Evolutionary conservation across 2,888 invertebrate genomes (phyloP), one percentile per base, ranked within the genome.

Genomic region (Nysson spinosus): DNA sequence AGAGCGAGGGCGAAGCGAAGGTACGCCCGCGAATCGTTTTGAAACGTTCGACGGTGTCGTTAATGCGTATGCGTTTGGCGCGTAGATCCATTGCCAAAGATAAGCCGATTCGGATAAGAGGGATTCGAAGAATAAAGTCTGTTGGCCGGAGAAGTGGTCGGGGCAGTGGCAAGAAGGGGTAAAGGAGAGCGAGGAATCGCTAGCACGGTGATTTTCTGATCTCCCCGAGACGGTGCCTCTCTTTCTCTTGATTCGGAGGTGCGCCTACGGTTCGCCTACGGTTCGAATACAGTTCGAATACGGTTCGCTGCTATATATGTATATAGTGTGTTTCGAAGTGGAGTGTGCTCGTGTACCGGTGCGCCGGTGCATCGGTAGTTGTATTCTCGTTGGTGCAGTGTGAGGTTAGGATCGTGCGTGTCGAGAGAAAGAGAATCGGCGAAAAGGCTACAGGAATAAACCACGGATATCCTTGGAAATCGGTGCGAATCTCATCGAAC

Each of bases 321-420:
- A n/a, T n/a, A n/a, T n/a, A n/a, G n/a, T n/a, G n/a, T n/a, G n/a
- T n/a, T n/a, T n/a, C n/a, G n/a, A n/a, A n/a, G n/a, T n/a, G n/a
- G n/a, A n/a, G n/a, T n/a, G n/a, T 46, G 20, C 49, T 52, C 49
- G 43, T 37, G 50, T 63, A 30, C 35, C 37, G 28, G 47, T 51
- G 43, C 17, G 12, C 1, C 16, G 40, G 60, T 56, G 39, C 7
- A 11, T 40, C 32, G 63, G n/a, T 49, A 44, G 42, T 49, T 40
- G 67, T 44, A n/a, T n/a, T n/a, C n/a, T n/a, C n/a, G 70, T 14
- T 28, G 24, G 62, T 52, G 50, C 46, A 16, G 60, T 58, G 72
- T 67, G 60, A 69, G 72, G 68, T 69, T 75, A 62, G 70, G 35
- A 62, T 75, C 32, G 66, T 54, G 63, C 20, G 28, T n/a, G n/a